These are phyloP conservation scores for Dinoponera quadriceps DNA, from an alignment of 1,140 invertebrate genomes.

Conservation along the genomic window DNA sequence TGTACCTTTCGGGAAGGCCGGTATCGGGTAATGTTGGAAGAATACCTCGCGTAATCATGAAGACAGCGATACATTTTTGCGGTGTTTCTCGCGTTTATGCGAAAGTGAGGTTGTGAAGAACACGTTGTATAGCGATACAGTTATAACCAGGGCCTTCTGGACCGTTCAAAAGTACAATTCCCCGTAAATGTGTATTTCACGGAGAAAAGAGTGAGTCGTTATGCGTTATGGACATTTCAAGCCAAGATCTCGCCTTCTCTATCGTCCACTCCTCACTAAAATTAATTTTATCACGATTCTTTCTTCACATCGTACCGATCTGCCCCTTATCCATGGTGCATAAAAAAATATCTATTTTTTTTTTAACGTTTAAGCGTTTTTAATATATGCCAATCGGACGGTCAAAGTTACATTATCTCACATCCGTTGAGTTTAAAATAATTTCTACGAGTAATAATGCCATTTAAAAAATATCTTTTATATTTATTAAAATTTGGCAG, in stretches of 20 bases:
- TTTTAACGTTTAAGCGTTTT: not conserved
- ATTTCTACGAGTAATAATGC: not conserved
- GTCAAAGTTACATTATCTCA: slow-evolving; percentile 13
- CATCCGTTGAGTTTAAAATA: not conserved
- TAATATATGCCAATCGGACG: not conserved
- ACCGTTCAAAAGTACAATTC: too few species aligned
- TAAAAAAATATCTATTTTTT: slow-evolving; percentile 29
- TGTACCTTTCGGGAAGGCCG: not conserved
- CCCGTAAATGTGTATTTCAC: not conserved
- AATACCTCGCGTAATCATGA: slow-evolving; percentile 8
- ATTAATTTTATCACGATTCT: not conserved
- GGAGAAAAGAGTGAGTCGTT: not conserved
- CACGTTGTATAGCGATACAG: not conserved
- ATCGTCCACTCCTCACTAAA: not conserved
- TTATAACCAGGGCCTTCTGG: not conserved
- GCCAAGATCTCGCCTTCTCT: not conserved
- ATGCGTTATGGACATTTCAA: not conserved
- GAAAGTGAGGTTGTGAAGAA: not conserved
- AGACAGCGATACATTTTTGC: slow-evolving; percentile 22
- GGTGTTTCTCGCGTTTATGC: not conserved
- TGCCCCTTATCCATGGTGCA: not conserved
- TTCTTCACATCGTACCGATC: slow-evolving; percentile 5
- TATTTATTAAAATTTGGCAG: too few species aligned
- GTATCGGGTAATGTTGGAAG: slow-evolving; percentile 2
- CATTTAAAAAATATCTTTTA: not conserved